A percentile compares a stretch with the other conserved stretches of the same genome.
phyloP scores from a whole-genome alignment of 2,113 vertebrate species.

The Pontoporia blainvillei region DNA sequence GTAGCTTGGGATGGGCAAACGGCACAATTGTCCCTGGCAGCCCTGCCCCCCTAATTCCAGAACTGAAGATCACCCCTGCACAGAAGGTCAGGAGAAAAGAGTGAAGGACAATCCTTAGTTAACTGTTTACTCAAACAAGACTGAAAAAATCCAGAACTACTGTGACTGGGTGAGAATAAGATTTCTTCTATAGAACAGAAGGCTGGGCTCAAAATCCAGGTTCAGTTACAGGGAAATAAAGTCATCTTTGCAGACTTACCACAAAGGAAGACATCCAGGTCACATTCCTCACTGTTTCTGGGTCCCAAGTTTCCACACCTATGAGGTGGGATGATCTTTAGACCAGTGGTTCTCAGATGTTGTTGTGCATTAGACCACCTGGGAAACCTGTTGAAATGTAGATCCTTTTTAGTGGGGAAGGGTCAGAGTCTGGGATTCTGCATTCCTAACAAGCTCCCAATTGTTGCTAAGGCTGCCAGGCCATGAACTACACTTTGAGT shows the following conservation, averaged over 20 bases:
- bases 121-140: neutral
- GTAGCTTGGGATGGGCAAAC: neutral
- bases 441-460: neutral
- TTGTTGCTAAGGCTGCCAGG: neutral
- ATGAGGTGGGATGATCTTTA: neutral
- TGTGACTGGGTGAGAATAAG: neutral
- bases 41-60: neutral
- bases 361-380: neutral
- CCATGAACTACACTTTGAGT: neutral
- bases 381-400: neutral
- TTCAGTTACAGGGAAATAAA: neutral
- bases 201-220: neutral
- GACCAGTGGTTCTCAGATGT: neutral
- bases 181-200: neutral
- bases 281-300: neutral
- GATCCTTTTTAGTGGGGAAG: neutral
- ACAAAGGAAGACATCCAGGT: neutral
- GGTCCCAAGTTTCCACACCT: neutral
- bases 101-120: neutral
- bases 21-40: no score
- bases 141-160: neutral
- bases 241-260: neutral
- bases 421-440: neutral
- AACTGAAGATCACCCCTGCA: no score
- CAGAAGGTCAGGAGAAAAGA: neutral